Evolutionary conservation across 2,797 vertebrate genomes (phyloP).

Genomic region (Cheirogaleus major): DNA sequence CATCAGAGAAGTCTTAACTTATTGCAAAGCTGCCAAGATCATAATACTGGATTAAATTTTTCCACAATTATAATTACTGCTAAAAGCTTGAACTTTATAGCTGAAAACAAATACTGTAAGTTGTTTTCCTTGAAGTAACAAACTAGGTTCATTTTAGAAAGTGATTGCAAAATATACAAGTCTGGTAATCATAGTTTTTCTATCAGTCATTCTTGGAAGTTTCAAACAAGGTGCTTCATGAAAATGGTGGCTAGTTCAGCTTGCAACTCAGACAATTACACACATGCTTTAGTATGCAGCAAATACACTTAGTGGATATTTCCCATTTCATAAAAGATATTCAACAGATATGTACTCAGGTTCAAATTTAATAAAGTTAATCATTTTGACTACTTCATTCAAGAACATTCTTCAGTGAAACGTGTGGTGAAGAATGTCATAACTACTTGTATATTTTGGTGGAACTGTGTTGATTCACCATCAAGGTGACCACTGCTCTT

Average conservation of each 20-base stretch:
- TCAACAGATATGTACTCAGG: not conserved
- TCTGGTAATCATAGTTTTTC: not conserved
- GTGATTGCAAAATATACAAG: not conserved
- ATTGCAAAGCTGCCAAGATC: not conserved
- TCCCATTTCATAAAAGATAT: not conserved
- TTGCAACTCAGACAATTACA: not conserved
- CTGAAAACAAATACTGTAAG: not conserved
- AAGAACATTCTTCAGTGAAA: not conserved
- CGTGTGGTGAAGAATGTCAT: not conserved
- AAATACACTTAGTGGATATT: not conserved
- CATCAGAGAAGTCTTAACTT: not conserved
- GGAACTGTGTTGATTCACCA: not conserved
- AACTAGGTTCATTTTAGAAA: not conserved
- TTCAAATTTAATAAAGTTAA: slow-evolving; percentile 4
- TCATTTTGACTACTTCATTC: not conserved
- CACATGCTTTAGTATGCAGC: not conserved
- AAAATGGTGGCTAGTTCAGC: not conserved
- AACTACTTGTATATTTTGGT: not conserved
- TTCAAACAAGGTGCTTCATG: not conserved
- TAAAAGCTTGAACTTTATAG: not conserved
- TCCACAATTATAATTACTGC: not conserved
- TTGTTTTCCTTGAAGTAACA: not conserved
- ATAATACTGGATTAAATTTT: not conserved
- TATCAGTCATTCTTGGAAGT: slow-evolving; percentile 3
- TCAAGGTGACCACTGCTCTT: not conserved